Base-by-base conservation (phyloP, 2,113 vertebrate genomes). In the Ceyx melanurus region DNA sequence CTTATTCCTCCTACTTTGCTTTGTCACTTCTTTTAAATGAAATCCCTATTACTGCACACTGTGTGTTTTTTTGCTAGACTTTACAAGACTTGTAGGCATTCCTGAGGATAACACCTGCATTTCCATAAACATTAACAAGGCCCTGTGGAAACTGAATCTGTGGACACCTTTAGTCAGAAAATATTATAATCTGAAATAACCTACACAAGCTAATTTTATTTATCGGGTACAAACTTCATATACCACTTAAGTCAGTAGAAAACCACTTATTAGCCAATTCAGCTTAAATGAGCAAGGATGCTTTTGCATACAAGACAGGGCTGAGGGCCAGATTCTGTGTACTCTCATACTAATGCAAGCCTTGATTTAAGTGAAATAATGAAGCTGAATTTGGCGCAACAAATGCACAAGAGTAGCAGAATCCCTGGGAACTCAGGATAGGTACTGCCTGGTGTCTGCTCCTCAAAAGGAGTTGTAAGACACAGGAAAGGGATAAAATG, bases 401-500 rank as follows among this genome's bases (percentile, higher is more conserved):
- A 67, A 82, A 31, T n/a, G 54, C 45, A 35, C 48, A 88, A 92
- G 72, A 95, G 51, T 57, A 77, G 50, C 31, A 70, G 89, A 90
- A 91, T 83, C 79, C 86, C 92, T 84, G 91, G 89, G 76, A 54
- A 77, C n/a, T 72, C 17, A 42, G 64, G 56, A 86, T 93, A 74
- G 90, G 81, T 75, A 95, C 28, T 82, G 92, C 56, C 71, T 93
- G 50, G 64, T 85, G 93, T 68, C 87, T 71, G 54, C n/a, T 84
- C 20, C 91, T 86, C 48, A 82, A 96, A 82, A 70, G 60, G 37
- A 91, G 75, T 82, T 94, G 54, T 94, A 89, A 89, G 77, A 82
- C 91, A 92, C 84, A 94, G 90, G 93, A 95, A 90, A 91, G 54
- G 70, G 93, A 97, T 78, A 95, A 97, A 94, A 96, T 86, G 72